Base-by-base conservation (phyloP, 2,797 vertebrate genomes). In the Sebastes hubbsi region DNA sequence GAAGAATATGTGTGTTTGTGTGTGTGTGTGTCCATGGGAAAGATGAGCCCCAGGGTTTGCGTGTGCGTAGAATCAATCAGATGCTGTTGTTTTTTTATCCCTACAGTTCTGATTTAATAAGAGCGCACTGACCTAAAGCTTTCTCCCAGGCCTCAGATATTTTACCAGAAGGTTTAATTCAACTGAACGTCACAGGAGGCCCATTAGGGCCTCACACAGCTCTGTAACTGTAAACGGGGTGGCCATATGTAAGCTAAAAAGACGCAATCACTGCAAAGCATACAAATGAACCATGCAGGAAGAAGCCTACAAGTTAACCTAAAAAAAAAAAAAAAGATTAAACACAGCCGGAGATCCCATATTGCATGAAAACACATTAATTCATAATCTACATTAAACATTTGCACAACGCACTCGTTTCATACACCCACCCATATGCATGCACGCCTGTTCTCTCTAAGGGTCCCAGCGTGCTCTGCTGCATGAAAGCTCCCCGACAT, bases 401-500 rank as follows among this genome's bases (percentile, higher is more conserved):
- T 74, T 29, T 46, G 18, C 55, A 32, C 34, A 67, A 66, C 60
- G 65, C 52, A 30, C 18, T 52, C 13, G 29, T 27, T 22, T 27
- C 66, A 81, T 4, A 49, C 42, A 56, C 24, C 69, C 55, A 46
- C 20, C 29, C 3, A 30, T 36, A 67, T 85, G 64, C 61, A 60
- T 46, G 72, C 71, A 79, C 90, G 91, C 86, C 85, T 85, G 83
- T 70, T 86, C 54, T 72, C 63, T 62, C 29, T 20, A 1, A 60
- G 55, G 69, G 73, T 42, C 83, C 81, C 80, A 14, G 38, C 2
- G 42, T 4, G 78, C 83, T 85, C 72, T 67, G 69, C 79, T 78
- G 79, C 87, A 83, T 65, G 81, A 84, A 76, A 67, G 83, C 87
- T 90, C 91, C 77, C 90, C 78, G 74, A 69, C 87, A 91, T 91